Conservation (phyloP, 2,797 vertebrate species). For the Capromys pilorides region DNA sequence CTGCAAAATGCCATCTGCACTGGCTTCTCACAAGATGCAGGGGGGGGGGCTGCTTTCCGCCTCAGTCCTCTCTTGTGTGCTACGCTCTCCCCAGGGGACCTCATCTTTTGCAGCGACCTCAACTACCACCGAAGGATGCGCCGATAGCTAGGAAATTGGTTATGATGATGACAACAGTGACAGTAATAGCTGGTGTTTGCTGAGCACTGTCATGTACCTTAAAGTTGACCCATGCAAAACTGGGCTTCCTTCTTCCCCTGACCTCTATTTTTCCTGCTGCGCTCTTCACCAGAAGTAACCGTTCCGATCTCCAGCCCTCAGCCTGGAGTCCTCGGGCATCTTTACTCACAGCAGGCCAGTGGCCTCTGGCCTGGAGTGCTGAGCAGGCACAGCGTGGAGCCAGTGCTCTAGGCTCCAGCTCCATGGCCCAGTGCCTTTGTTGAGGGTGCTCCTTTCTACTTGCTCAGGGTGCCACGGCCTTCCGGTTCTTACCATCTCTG, state of each 20-base stretch:
- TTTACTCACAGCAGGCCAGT: neutral
- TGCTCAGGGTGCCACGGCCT: neutral
- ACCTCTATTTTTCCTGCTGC: neutral
- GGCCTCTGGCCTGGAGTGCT: neutral
- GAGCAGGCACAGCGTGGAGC: neutral
- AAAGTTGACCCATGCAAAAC: neutral
- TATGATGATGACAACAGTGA: neutral
- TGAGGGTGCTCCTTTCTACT: neutral
- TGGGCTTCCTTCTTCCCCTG: neutral
- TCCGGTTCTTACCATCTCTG: neutral
- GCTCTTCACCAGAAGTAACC: neutral
- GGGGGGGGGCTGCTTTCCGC: rapidly evolving
- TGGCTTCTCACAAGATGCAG: neutral
- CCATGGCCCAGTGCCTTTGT: neutral
- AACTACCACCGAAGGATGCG: rapidly evolving
- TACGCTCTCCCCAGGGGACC: rapidly evolving
- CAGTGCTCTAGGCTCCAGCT: neutral
- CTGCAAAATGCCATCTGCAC: neutral
- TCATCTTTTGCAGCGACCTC: neutral
- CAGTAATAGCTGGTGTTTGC: neutral
- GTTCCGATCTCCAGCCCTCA: neutral
- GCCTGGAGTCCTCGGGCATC: neutral
- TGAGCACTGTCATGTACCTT: neutral
- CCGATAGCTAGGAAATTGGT: neutral
- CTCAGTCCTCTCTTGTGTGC: neutral